Evolutionary conservation across 2,888 invertebrate genomes (phyloP).

Genomic region (Cerastoderma edule): DNA sequence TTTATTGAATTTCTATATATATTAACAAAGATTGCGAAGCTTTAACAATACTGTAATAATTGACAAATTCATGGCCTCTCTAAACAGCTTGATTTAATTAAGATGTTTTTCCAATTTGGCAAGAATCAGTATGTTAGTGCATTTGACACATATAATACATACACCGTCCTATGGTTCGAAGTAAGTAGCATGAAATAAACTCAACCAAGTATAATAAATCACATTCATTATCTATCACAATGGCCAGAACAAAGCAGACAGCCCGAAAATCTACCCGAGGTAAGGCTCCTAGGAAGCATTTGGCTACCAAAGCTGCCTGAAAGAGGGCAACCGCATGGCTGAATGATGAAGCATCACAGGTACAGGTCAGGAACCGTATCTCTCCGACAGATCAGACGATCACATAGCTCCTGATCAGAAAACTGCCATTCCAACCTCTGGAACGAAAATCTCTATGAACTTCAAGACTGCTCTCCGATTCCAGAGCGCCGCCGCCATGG

Average conservation of each 20-base stretch:
- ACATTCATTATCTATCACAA: too few species aligned
- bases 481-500: conserved; percentile 83
- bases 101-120: too few species aligned
- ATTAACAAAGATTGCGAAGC: too few species aligned
- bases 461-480: conserved; percentile 84
- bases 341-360: conserved; percentile 84
- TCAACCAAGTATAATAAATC: too few species aligned
- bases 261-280: conserved; percentile 84
- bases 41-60: too few species aligned
- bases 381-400: conserved; percentile 83
- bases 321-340: conserved; percentile 84
- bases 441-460: conserved; percentile 84
- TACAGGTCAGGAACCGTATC: conserved; percentile 84
- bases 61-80: too few species aligned
- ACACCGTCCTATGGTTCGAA: too few species aligned
- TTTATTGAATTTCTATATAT: too few species aligned
- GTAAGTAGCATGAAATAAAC: too few species aligned
- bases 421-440: conserved; percentile 83
- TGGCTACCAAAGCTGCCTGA: conserved; percentile 84
- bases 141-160: too few species aligned
- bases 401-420: conserved; percentile 83
- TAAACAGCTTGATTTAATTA: too few species aligned
- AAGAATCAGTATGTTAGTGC: too few species aligned
- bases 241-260: conserved; percentile 84
- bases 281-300: conserved; percentile 83